Evolutionary conservation across 2,797 vertebrate species (phyloP), one percentile per base, ranked within the genome.

Genomic region (Sciurus carolinensis): DNA sequence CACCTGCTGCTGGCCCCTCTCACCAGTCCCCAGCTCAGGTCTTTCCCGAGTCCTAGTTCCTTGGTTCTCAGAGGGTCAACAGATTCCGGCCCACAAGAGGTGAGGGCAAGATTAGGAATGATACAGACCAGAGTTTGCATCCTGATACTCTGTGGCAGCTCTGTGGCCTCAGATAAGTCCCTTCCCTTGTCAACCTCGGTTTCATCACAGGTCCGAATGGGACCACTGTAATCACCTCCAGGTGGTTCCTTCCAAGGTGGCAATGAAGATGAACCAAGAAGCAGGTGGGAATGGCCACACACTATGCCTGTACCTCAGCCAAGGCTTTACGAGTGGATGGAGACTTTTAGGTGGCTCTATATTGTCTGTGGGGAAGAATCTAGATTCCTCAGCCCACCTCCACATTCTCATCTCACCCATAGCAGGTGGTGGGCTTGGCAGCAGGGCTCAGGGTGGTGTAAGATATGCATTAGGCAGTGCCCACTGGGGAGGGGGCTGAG

Each of bases 321-420:
- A 39, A 91, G 47, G 8, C 2, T 92, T 80, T 54, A 50, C 52
- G 85, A 73, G 57, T 10, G 5, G 28, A 54, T 52, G 24, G 28
- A 81, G 13, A 11, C n/a, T 57, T 80, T 67, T 67, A n/a, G 15
- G 15, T 44, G 39, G 15, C 12, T 67, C 39, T 10, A 26, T 66
- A 50, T 87, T 64, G 95, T 87, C 54, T 87, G 33, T 72, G 62
- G 73, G 24, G 62, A 87, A 84, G 17, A 64, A 79, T 64, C 8
- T 50, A 71, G 87, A 84, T 90, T 87, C 22, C 64, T 52, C 64
- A 76, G 80, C 62, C 28, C 33, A 24, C 3, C 3, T 54, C 75
- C 22, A 77, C n/a, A 82, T 75, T 8, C 47, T 77, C 62, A 81
- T 44, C 36, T 85, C 82, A 36, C 92, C 57, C 73, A 42, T 0